Evolutionary conservation across 2,888 invertebrate species (phyloP).

Genomic region (Pterostichus niger): DNA sequence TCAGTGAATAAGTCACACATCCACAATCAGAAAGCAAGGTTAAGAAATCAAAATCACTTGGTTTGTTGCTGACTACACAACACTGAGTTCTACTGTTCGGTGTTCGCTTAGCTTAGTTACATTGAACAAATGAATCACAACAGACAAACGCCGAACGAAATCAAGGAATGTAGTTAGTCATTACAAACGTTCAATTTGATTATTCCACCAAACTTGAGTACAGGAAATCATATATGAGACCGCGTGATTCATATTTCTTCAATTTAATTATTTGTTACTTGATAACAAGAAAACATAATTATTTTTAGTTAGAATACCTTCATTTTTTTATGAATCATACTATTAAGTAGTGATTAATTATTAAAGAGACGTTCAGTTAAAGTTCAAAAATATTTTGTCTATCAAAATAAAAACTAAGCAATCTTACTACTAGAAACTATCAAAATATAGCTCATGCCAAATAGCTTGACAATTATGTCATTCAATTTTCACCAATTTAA

Average conservation of each 20-base stretch:
- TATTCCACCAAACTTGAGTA: constrained; percentile 6
- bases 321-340: neutral
- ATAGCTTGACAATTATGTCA: too few species aligned
- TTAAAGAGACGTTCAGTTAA: too few species aligned
- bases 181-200: constrained; percentile 1
- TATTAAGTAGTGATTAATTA: neutral
- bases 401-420: too few species aligned
- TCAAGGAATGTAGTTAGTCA: constrained; percentile 41
- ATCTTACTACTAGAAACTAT: too few species aligned
- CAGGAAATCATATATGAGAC: constrained; percentile 25
- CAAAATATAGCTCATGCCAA: too few species aligned
- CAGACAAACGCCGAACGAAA: constrained; percentile 19
- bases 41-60: constrained; percentile 30
- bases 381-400: too few species aligned
- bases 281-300: neutral
- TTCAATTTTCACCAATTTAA: too few species aligned
- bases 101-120: constrained; percentile 2
- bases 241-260: constrained; percentile 24
- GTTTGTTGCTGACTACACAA: neutral
- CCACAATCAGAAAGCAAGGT: constrained; percentile 26
- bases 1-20: constrained; percentile 3
- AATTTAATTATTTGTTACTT: neutral
- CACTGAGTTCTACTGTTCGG: constrained; percentile 4
- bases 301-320: neutral
- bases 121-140: constrained; percentile 37